Percentiles rank a stretch among this genome's conserved stretches.
These are phyloP conservation scores for Parauchenoglanis ngamensis DNA, from an alignment of 2,797 vertebrate genomes.

Conservation along the genomic window DNA sequence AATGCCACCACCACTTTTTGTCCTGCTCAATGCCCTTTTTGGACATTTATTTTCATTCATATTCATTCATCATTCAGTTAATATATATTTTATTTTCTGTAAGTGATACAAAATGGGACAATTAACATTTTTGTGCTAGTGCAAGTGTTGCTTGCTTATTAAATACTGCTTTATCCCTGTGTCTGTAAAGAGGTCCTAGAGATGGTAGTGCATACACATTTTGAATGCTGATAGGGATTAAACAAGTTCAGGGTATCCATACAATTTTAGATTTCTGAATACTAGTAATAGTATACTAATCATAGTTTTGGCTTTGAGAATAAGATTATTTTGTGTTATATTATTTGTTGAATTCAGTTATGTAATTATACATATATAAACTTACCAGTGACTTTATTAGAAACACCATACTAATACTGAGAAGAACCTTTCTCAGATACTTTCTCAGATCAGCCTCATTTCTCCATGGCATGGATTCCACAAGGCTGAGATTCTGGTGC, in stretches of 20 bases:
- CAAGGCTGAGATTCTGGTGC: neutral
- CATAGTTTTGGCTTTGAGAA: neutral
- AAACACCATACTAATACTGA: neutral
- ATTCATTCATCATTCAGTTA: neutral
- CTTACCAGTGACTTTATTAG: neutral
- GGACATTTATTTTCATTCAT: slow-evolving; percentile 11
- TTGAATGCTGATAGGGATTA: neutral
- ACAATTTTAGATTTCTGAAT: neutral
- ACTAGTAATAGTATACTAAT: neutral
- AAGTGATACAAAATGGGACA: neutral
- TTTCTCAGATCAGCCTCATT: neutral
- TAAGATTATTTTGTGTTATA: neutral
- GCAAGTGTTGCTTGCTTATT: neutral
- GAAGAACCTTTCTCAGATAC: neutral
- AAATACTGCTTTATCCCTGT: neutral
- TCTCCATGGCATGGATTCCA: neutral
- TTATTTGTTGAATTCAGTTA: neutral
- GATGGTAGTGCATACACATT: neutral
- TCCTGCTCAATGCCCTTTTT: neutral
- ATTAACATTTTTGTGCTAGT: neutral
- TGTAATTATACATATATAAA: neutral
- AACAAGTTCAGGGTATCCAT: neutral
- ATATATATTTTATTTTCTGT: neutral
- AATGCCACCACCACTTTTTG: neutral
- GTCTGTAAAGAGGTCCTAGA: neutral